phyloP scores from a whole-genome alignment of 2,113 vertebrate species.

The Lagenorhynchus albirostris region DNA sequence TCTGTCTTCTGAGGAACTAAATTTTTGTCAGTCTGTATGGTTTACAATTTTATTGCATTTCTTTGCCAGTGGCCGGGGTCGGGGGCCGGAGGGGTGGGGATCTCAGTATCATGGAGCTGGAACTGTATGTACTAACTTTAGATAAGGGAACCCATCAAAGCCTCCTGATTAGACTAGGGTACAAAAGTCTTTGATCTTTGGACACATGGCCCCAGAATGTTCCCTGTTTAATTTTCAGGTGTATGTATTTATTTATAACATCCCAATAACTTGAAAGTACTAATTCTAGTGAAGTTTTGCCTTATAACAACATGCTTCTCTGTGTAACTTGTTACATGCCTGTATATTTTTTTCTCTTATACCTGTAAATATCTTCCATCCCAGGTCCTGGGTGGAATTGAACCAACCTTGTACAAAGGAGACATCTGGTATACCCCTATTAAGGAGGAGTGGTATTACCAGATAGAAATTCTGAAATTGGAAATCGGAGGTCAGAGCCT shows the following conservation, averaged over 20 bases:
- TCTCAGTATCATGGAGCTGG: not conserved
- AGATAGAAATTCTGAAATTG: conserved; percentile 95
- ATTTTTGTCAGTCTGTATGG: fast-evolving
- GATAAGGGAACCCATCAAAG: not conserved
- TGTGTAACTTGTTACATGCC: fast-evolving
- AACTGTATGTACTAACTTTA: not conserved
- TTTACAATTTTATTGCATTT: not conserved
- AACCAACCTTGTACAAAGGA: conserved; percentile 89
- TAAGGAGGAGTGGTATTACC: conserved; percentile 96
- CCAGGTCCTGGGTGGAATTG: conserved; percentile 93
- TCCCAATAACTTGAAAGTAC: too few species aligned
- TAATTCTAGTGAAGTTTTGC: too few species aligned
- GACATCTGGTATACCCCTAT: conserved; percentile 96
- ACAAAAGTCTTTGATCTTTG: not conserved
- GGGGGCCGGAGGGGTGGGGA: not conserved
- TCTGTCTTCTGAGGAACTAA: not conserved
- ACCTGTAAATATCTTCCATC: not conserved
- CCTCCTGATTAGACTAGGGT: not conserved
- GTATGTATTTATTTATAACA: not conserved
- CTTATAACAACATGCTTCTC: not conserved
- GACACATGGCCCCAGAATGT: fast-evolving
- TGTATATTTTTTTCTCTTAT: not conserved
- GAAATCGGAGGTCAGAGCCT: conserved; percentile 93
- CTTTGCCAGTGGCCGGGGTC: too few species aligned
- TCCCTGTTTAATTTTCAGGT: not conserved